A percentile compares a stretch with the other conserved stretches of the same genome.
phyloP scores from a whole-genome alignment of 1,140 invertebrate species.

The Drosophila takahashii region DNA sequence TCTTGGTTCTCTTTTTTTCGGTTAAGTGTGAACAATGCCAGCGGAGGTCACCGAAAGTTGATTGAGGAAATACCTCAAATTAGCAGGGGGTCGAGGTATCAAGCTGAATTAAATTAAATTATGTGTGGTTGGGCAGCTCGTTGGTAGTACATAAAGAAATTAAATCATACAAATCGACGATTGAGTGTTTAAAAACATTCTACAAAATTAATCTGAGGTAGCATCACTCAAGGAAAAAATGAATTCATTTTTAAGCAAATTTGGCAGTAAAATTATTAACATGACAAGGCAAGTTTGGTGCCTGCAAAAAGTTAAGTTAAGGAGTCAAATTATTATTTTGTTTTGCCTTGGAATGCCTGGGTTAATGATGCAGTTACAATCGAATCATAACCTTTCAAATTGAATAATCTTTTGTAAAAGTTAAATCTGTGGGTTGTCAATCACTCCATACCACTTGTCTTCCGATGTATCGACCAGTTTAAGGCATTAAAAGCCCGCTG shows the following conservation, averaged over 20 bases:
- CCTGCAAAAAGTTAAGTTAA: neutral
- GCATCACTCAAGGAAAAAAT: too few relatives aligned
- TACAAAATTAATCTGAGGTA: neutral
- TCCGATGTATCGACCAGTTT: neutral
- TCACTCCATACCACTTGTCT: neutral
- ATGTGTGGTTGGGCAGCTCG: neutral
- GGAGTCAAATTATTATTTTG: neutral
- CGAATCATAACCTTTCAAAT: neutral
- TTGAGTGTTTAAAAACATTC: neutral
- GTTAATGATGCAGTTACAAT: neutral
- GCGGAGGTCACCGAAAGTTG: conserved; percentile 56
- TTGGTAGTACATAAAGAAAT: neutral
- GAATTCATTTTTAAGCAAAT: neutral
- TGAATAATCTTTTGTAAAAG: neutral
- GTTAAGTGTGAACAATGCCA: conserved; percentile 60
- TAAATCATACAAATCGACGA: too few relatives aligned
- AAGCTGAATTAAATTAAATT: conserved; percentile 31
- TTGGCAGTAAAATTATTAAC: neutral
- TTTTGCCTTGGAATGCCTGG: neutral
- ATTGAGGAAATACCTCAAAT: conserved; percentile 49
- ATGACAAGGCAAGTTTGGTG: neutral
- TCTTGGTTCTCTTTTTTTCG: conserved; percentile 28
- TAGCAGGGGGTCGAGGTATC: conserved; percentile 29
- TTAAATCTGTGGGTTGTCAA: neutral
- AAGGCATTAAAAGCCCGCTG: neutral